Percentiles rank a stretch among this genome's conserved stretches.
phyloP scores from a whole-genome alignment of 2,888 invertebrate species.

The Ommatoiulus sabulosus region DNA sequence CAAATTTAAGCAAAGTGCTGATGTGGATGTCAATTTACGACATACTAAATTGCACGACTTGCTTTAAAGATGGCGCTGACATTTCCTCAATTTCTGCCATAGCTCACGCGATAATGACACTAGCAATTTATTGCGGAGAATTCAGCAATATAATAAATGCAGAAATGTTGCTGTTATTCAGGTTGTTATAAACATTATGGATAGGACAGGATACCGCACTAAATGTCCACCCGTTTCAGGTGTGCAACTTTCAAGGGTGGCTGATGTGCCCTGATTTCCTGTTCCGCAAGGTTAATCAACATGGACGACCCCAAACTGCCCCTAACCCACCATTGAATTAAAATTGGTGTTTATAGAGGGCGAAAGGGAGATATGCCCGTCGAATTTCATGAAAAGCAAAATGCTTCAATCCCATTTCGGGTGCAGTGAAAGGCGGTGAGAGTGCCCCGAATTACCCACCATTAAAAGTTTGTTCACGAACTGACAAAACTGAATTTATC shows the following conservation, averaged over 20 bases:
- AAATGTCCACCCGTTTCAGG: not conserved
- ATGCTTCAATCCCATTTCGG: not conserved
- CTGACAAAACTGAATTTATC: conserved; percentile 9
- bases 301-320: not conserved
- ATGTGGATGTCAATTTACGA: too few relatives aligned
- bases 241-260: not conserved
- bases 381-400: not conserved
- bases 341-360: not conserved
- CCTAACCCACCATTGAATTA: not conserved
- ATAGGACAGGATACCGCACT: not conserved
- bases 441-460: conserved; percentile 26
- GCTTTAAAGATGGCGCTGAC: too few relatives aligned
- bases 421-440: not conserved
- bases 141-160: too few relatives aligned
- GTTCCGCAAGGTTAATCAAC: conserved; percentile 6
- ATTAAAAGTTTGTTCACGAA: not conserved
- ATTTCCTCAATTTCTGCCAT: too few relatives aligned
- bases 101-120: not conserved
- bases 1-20: too few relatives aligned
- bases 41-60: too few relatives aligned
- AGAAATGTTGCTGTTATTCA: not conserved
- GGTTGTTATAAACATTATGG: too few relatives aligned
- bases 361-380: conserved; percentile 1
- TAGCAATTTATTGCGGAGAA: not conserved
- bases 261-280: not conserved